Base-by-base conservation (phyloP, 1,140 invertebrate genomes). In the Platorchestia sp. region DNA sequence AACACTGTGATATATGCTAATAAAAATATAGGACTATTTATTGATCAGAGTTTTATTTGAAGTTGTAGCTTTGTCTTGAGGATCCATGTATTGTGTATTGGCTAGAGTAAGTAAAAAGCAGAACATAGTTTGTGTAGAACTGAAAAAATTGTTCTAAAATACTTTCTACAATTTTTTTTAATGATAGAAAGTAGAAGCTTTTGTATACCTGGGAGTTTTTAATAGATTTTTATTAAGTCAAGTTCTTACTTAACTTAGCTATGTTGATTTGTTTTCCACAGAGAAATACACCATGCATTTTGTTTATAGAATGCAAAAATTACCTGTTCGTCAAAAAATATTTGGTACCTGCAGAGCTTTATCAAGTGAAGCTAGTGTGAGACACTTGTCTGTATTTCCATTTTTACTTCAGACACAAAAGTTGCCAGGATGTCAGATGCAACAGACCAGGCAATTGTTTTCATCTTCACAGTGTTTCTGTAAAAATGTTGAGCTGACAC, bases 401-500 rank as follows among this genome's bases (percentile, higher is more conserved):
- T 10, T 36, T 19, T 75, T 36, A 75, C 59, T 75, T 10, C 14
- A 75, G 10, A 36, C 10, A 36, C 10, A 75, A 27, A 75, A 75
- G 59, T 36, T 75, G 27, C 59, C 59, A 22, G 14, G 27, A 10
- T 19, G 27, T 36, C 10, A 75, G 27, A 3, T 75, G 27, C 59
- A 75, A 19, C 10, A 10, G 7, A 36, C 91, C 40, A 10, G 44
- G 10, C 6, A 44, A n/a, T 93, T 93, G 14, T 45, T 93, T 10
- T 93, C 91, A 45, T 45, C 45, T 44, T 45, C 91, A 93, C 43
- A n/a, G 40, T 40, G 41, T 41, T 14, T n/a, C 27, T 93, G 16
- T 40, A 93, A 45, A 44, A 44, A 93, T 44, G 91, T 93, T 14
- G 91, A 93, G 45, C n/a, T 93, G 45, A 93, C 91, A 19, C 45